Evolutionary conservation across 2,888 invertebrate species (phyloP).

Genomic region (Plusia festucae): DNA sequence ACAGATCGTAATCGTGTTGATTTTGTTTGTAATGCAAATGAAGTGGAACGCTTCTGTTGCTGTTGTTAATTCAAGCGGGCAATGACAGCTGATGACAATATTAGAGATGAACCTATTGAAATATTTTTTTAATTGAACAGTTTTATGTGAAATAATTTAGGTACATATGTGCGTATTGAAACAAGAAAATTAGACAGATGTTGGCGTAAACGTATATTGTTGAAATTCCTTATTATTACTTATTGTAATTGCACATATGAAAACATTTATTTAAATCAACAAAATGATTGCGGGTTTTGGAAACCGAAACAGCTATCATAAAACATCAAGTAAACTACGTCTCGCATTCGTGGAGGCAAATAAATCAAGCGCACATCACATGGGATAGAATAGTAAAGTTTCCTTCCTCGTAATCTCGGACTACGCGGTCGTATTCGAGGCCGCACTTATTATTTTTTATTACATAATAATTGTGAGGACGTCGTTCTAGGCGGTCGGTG

Average conservation of each 20-base stretch:
- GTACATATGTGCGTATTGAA: too few species aligned
- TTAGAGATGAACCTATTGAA: slow-evolving; percentile 16
- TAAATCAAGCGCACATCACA: slow-evolving; percentile 44
- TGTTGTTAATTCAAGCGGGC: slow-evolving; percentile 12
- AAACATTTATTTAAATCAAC: slow-evolving; percentile 47
- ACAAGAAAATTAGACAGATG: too few species aligned
- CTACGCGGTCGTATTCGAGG: slow-evolving; percentile 70
- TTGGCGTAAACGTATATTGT: too few species aligned
- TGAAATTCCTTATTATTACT: too few species aligned
- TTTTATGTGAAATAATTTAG: not conserved
- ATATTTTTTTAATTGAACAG: not conserved
- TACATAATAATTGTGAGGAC: slow-evolving; percentile 78
- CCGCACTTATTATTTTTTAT: slow-evolving; percentile 78
- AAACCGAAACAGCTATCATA: slow-evolving; percentile 36
- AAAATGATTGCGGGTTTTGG: slow-evolving; percentile 47
- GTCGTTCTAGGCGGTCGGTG: slow-evolving; percentile 75
- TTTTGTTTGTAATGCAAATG: slow-evolving; percentile 72
- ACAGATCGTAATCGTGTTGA: slow-evolving; percentile 67
- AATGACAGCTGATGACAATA: slow-evolving; percentile 30
- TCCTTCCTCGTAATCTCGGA: slow-evolving; percentile 70
- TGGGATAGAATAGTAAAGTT: slow-evolving; percentile 54
- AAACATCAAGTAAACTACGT: slow-evolving; percentile 35
- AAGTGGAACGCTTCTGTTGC: slow-evolving; percentile 60
- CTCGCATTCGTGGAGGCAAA: slow-evolving; percentile 15
- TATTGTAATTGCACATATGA: slow-evolving; percentile 11